phyloP scores from a whole-genome alignment of 2,888 invertebrate genomes.

The Heliothis peltigera region DNA sequence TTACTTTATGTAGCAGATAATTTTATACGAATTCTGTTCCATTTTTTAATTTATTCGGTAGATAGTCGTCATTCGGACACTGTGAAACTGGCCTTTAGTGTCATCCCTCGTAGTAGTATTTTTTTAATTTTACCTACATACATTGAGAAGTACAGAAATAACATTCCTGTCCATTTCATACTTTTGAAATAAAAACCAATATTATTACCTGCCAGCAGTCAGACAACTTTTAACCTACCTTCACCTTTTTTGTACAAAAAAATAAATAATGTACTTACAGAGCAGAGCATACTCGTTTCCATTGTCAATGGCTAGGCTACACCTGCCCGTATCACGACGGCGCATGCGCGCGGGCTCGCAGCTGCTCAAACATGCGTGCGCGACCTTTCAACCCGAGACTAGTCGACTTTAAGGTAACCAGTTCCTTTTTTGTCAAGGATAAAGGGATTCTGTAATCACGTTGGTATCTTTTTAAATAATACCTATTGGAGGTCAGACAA shows the following conservation, averaged over 20 bases:
- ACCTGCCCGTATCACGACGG: slow-evolving; percentile 81
- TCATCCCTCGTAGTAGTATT: too few relatives aligned
- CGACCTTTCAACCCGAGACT: slow-evolving; percentile 68
- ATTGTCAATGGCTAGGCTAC: slow-evolving; percentile 64
- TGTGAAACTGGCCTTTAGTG: too few relatives aligned
- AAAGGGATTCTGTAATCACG: slow-evolving; percentile 14
- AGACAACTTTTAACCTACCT: slow-evolving; percentile 21
- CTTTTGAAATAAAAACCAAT: neutral
- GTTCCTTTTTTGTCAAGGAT: slow-evolving; percentile 35
- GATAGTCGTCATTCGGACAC: too few relatives aligned
- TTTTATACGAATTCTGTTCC: too few relatives aligned
- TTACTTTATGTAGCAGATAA: too few relatives aligned
- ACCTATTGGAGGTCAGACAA: slow-evolving; percentile 3
- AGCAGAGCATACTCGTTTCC: slow-evolving; percentile 65
- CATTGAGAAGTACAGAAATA: too few relatives aligned
- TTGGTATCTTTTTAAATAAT: slow-evolving; percentile 6
- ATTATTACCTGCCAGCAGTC: slow-evolving; percentile 8
- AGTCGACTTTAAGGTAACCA: slow-evolving; percentile 58
- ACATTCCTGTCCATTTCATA: too few relatives aligned
- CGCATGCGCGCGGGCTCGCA: slow-evolving; percentile 69
- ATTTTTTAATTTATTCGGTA: too few relatives aligned
- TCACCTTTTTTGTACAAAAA: slow-evolving; percentile 34
- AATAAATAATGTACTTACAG: slow-evolving; percentile 37
- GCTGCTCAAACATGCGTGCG: slow-evolving; percentile 70
- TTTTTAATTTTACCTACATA: too few relatives aligned